phyloP scores from a whole-genome alignment of 2,113 vertebrate species.

The Recurvirostra avosetta region DNA sequence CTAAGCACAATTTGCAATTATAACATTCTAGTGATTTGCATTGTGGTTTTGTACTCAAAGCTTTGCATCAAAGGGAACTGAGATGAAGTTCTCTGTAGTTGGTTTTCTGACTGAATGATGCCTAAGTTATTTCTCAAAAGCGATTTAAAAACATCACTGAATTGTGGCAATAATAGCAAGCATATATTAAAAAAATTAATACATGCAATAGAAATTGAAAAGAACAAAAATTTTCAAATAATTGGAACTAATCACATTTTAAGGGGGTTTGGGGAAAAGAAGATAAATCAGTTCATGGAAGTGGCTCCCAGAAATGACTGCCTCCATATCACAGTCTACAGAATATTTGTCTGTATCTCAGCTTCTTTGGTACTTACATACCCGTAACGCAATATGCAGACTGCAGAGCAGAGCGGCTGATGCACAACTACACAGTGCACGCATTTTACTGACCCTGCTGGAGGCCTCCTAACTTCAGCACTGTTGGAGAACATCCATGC shows the following conservation, averaged over 20 bases:
- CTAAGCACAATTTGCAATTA: not conserved
- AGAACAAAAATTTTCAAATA: not conserved
- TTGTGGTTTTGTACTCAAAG: not conserved
- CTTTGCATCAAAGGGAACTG: not conserved
- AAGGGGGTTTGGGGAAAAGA: not conserved
- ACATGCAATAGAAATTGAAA: not conserved
- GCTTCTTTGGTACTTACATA: not conserved
- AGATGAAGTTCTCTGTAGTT: not conserved
- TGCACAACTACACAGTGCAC: not conserved
- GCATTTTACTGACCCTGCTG: not conserved
- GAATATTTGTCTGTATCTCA: not conserved
- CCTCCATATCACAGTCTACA: not conserved
- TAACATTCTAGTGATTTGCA: not conserved
- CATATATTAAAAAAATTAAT: not conserved
- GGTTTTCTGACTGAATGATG: not conserved
- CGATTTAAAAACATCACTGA: not conserved
- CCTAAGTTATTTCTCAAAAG: not conserved
- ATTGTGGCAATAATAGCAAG: not conserved
- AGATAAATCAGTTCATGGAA: not conserved
- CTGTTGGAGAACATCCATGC: not conserved
- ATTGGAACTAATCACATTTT: not conserved
- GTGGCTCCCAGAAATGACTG: not conserved
- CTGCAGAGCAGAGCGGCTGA: rapidly evolving
- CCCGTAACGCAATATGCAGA: rapidly evolving
- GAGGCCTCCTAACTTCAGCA: not conserved